These are phyloP conservation scores for Pelusios castaneus DNA, from an alignment of 2,113 vertebrate genomes.

Conservation along the genomic window DNA sequence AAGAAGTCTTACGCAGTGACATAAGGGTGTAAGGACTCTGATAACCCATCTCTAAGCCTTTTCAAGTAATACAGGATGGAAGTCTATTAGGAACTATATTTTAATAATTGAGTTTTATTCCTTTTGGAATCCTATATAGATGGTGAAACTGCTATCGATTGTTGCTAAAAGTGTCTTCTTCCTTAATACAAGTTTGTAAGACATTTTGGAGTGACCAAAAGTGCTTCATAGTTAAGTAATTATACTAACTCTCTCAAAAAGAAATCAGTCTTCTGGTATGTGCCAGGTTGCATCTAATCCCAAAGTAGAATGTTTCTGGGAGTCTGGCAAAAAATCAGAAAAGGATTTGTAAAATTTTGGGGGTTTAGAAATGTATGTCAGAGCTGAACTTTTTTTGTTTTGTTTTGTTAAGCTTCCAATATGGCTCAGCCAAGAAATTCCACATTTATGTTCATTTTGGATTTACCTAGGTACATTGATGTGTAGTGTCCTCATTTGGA, in stretches of 20 bases:
- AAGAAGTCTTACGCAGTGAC: background rate
- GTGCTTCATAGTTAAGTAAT: background rate
- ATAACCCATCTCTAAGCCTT: too few relatives aligned
- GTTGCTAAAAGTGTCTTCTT: background rate
- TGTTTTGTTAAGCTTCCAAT: background rate
- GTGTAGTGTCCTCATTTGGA: too few relatives aligned
- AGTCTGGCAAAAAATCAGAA: background rate
- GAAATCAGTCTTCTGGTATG: background rate
- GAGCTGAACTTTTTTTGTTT: background rate
- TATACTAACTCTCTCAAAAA: background rate
- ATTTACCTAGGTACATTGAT: too few relatives aligned
- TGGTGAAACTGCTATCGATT: background rate
- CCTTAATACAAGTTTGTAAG: background rate
- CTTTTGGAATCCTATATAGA: rapidly evolving
- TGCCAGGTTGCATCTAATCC: rapidly evolving
- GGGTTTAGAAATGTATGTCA: background rate
- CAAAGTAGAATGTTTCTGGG: rapidly evolving
- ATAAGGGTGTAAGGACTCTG: too few relatives aligned
- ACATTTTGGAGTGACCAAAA: rapidly evolving
- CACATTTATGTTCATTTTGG: background rate
- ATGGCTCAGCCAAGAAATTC: background rate
- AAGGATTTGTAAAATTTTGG: background rate
- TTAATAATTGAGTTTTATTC: background rate
- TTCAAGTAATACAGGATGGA: too few relatives aligned
- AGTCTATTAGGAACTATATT: too few relatives aligned